phyloP scores from a whole-genome alignment of 2,888 invertebrate species.

The Leptinotarsa tumamoca region DNA sequence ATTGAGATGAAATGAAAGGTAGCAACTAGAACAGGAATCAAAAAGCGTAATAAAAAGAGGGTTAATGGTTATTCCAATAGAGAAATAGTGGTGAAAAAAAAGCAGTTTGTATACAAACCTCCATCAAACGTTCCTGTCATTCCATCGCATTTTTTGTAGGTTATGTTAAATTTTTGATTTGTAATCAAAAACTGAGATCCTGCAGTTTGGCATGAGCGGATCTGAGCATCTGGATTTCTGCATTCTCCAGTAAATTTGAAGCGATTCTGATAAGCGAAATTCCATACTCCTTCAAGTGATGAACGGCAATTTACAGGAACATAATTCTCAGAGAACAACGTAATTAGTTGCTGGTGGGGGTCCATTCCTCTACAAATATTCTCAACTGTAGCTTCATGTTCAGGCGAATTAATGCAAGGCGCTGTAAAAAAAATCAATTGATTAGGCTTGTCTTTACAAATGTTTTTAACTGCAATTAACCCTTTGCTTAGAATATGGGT shows the following conservation, averaged over 20 bases:
- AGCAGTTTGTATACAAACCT: constrained; percentile 62
- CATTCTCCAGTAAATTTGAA: constrained; percentile 94
- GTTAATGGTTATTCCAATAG: no score
- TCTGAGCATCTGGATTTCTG: constrained; percentile 87
- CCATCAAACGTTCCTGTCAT: constrained; percentile 93
- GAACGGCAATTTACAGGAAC: constrained; percentile 92
- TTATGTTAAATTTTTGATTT: constrained; percentile 96
- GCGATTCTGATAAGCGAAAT: constrained; percentile 85
- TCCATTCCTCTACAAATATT: constrained; percentile 82
- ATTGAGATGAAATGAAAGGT: no score
- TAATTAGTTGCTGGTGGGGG: constrained; percentile 83
- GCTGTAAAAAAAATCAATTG: constrained; percentile 63
- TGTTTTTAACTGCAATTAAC: neutral
- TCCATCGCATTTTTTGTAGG: constrained; percentile 89
- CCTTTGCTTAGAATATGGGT: no score
- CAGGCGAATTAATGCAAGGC: constrained; percentile 79
- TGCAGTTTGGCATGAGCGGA: constrained; percentile 94
- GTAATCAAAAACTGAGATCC: constrained; percentile 96
- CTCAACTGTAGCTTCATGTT: constrained; percentile 77
- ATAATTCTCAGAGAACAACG: constrained; percentile 90
- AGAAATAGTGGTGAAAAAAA: neutral
- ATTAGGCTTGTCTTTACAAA: neutral
- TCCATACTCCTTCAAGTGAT: constrained; percentile 96
- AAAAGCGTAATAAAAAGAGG: no score
- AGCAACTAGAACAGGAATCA: no score